Evolutionary conservation across 2,888 invertebrate species (phyloP), one percentile per base, ranked within the genome.

Genomic region (Agonopterix arenella): DNA sequence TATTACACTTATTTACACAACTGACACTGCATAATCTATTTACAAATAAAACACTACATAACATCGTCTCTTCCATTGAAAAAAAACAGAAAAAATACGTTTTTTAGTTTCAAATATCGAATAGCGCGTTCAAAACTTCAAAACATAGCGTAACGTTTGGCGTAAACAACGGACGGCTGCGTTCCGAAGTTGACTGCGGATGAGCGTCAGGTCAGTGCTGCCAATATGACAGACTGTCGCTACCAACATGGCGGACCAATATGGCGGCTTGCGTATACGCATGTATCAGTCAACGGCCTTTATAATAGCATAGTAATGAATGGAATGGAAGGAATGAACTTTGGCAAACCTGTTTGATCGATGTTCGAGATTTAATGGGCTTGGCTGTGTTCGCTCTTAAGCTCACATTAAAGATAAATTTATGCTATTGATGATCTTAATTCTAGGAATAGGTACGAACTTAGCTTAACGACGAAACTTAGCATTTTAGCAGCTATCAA

Each of bases 131-230:
- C 72, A 81, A 80, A 81, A 79, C 75, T 78, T 80, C 72, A 81
- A 80, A 81, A 79, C 75, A 80, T 72, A 79, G 76, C 69, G 62
- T 79, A 83, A 82, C 81, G 84, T 79, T 74, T 68, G 71, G 8
- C 70, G 66, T 74, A 73, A 69, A 71, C 71, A 74, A 67, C 73
- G 69, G 40, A 40, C 28, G 40, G 74, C 60, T 48, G 69, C 61
- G 61, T 40, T 55, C 58, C 67, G 84, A 85, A 84, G 83, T 81
- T 83, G 59, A 70, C 64, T 44, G 62, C 60, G 53, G 47, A 47
- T 53, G 47, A 28, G 63, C 59, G 60, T 51, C 66, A 65, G 59
- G 60, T 51, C 66, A 65, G 59, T 59, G 57, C 48, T 66, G 59
- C 69, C 77, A 79, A 72, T 59, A 66, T 73, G 57, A 64, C 66